Conservation (phyloP, 2,113 vertebrate species). For the Anhinga rufa region DNA sequence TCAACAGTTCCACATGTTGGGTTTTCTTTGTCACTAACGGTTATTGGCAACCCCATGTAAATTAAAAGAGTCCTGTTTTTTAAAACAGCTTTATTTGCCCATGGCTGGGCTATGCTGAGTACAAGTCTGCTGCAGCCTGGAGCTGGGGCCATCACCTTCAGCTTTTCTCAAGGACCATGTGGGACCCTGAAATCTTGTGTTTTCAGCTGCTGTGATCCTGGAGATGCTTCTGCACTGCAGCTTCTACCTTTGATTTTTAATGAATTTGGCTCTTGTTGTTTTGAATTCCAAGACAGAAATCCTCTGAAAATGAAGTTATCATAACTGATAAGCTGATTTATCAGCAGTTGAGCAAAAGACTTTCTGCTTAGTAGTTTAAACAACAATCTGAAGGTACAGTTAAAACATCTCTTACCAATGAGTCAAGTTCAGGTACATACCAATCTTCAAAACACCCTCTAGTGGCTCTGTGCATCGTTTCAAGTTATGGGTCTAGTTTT, state of each 20-base stretch:
- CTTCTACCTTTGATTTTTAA: neutral
- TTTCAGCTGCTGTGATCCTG: neutral
- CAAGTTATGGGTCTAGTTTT: neutral
- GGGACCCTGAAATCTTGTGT: neutral
- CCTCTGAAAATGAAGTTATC: neutral
- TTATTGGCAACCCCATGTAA: neutral
- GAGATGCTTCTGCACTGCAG: neutral
- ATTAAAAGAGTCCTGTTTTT: neutral
- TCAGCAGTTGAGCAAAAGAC: neutral
- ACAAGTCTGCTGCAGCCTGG: neutral
- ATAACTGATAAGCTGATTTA: neutral
- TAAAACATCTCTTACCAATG: neutral
- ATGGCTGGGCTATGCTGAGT: neutral
- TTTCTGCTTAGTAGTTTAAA: neutral
- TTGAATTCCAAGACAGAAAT: neutral
- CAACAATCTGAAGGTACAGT: neutral
- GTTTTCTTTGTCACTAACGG: neutral
- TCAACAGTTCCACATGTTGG: neutral
- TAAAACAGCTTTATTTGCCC: neutral
- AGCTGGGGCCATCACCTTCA: neutral
- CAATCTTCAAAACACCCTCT: neutral
- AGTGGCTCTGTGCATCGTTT: neutral
- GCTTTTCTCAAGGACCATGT: neutral
- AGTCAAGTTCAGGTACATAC: neutral
- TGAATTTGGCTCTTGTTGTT: neutral